Evolutionary conservation across 2,888 invertebrate genomes (phyloP).

Genomic region (Cerceris ruficornis): DNA sequence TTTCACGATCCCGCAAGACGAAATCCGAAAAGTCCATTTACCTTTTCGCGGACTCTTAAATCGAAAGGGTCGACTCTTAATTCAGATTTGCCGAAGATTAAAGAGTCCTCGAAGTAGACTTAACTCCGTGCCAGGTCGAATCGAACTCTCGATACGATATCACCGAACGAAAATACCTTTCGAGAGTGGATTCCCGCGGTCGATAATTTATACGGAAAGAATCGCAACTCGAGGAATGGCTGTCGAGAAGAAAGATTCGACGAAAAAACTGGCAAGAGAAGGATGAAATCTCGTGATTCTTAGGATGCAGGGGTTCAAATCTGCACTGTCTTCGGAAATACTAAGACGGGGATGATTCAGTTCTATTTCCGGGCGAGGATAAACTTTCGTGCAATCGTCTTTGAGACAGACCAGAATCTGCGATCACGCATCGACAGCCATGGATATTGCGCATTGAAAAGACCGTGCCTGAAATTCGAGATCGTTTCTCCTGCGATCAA

Average conservation of each 20-base stretch:
- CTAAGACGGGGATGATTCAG: slow-evolving; percentile 35
- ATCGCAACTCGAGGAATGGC: not conserved
- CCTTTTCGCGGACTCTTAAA: too few relatives aligned
- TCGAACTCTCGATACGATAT: too few relatives aligned
- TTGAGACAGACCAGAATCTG: slow-evolving; percentile 49
- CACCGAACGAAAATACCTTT: too few relatives aligned
- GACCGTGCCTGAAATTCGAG: slow-evolving; percentile 27
- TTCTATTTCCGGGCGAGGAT: slow-evolving; percentile 41
- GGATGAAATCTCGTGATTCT: not conserved
- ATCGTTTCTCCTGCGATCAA: slow-evolving; percentile 36
- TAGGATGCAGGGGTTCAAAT: slow-evolving; percentile 2
- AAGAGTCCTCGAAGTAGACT: too few relatives aligned
- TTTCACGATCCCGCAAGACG: too few relatives aligned
- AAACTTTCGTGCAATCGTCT: slow-evolving; percentile 43
- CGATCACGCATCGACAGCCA: slow-evolving; percentile 21
- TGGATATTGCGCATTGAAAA: slow-evolving; percentile 29
- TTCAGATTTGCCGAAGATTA: too few relatives aligned
- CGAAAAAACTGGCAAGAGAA: not conserved
- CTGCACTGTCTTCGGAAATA: slow-evolving; percentile 22
- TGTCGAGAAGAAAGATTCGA: not conserved
- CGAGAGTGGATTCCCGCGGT: not conserved
- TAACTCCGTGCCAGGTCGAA: too few relatives aligned
- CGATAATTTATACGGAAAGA: not conserved
- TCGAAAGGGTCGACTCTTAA: too few relatives aligned
- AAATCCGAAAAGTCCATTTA: too few relatives aligned